Base-by-base conservation (phyloP, 1,140 invertebrate genomes). In the Adelges cooleyi region DNA sequence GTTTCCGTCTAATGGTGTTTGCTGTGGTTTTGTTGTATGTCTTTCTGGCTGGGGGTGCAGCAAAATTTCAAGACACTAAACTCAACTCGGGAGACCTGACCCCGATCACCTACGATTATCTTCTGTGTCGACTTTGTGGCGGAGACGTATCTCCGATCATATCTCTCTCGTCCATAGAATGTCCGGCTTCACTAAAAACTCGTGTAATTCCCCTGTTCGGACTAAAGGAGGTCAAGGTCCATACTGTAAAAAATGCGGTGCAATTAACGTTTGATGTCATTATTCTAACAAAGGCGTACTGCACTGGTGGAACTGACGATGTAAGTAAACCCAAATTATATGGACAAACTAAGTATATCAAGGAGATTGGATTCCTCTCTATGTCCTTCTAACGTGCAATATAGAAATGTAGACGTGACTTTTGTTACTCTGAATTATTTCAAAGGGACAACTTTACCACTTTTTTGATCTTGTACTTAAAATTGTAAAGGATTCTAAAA, bases 41-140 rank as follows among this genome's bases (percentile, higher is more conserved):
- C 15, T 59, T 38, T 59, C 17, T 59, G 54, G 54, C 40, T 46
- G 54, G 54, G 40, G 17, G 4, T 23, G 42, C 40, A 20, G 17
- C 17, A 44, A 59, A n/a, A 33, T 59, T 46, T 59, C 54, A 46
- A 9, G 54, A 59, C 13, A 46, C 54, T 59, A 17, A 59, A 27
- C 17, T 59, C 18, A 22, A 44, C 0, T 44, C 54, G 3, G 40
- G 9, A 29, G 54, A 59, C 10, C 15, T 29, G 29, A 23, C 40
- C 13, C 15, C 42, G 46, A 15, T 23, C 15, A 25, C 27, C 2
- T 17, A 27, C 10, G 69, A 70, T 65, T 70, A 67, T 48, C 15
- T 70, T 20, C 56, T 70, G 11, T 70, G 69, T 29, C 67, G 69
- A 20, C 36, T 44, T 18, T 70, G 69, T 50, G 69, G 69, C 11